Evolutionary conservation across 92 coral and sea anemone species (phyloP).

Genomic region (Diadumene lineata): DNA sequence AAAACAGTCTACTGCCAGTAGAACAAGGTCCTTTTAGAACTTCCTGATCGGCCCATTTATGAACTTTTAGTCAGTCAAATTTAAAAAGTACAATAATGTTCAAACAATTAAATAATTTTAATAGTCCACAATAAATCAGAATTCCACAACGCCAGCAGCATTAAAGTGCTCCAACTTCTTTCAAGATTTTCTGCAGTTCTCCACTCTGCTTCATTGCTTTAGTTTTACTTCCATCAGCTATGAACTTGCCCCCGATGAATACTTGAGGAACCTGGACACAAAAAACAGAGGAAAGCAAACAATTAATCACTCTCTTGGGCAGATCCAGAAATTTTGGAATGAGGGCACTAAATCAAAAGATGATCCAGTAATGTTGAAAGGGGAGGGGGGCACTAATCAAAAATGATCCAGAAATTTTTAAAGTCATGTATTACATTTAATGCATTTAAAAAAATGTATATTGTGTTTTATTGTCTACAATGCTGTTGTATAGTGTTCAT

Average conservation of each 20-base stretch:
- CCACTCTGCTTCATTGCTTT: slow-evolving; percentile 62
- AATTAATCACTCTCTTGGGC: background rate
- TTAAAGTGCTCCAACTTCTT: slow-evolving; percentile 53
- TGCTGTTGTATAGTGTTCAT: no score
- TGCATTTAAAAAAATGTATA: no score
- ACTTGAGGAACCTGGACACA: slow-evolving; percentile 81
- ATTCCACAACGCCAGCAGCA: background rate
- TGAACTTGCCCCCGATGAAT: slow-evolving; percentile 70
- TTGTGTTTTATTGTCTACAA: no score
- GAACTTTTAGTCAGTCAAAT: background rate
- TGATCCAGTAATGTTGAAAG: no score
- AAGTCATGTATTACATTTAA: no score
- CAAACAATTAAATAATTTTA: background rate
- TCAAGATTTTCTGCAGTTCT: slow-evolving; percentile 48
- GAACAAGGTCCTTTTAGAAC: background rate
- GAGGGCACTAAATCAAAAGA: no score
- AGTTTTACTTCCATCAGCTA: slow-evolving; percentile 80
- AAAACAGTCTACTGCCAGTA: background rate
- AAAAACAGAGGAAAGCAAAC: background rate
- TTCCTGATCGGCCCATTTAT: background rate
- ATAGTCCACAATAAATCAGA: background rate
- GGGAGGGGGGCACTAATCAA: no score
- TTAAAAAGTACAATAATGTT: background rate
- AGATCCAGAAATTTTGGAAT: no score
- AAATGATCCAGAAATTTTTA: no score